Conservation (phyloP, 2,888 invertebrate species). For the Drosophila recens region DNA sequence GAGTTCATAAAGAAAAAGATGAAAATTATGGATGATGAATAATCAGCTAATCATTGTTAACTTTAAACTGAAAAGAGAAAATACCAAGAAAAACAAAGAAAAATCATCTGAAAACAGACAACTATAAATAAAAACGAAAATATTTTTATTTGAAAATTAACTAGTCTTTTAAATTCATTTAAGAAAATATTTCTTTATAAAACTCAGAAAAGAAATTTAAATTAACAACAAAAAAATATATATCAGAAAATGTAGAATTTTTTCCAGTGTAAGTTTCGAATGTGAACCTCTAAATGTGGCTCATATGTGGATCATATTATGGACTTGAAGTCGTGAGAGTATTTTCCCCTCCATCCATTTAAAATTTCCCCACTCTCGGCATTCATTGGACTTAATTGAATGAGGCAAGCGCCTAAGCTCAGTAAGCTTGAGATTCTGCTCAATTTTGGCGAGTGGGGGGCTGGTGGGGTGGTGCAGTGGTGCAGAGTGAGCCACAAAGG, state of each 20-base stretch:
- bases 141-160: slow-evolving; percentile 33
- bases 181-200: no score
- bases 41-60: slow-evolving; percentile 36
- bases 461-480: background rate
- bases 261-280: background rate
- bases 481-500: slow-evolving; percentile 43
- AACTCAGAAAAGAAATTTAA: no score
- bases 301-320: background rate
- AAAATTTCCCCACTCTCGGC: background rate
- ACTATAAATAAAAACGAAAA: slow-evolving; percentile 48
- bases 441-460: slow-evolving; percentile 9
- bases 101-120: slow-evolving; percentile 14
- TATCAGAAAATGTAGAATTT: background rate
- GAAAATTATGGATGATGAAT: background rate
- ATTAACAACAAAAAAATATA: background rate
- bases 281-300: no score
- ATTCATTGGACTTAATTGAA: slow-evolving; percentile 58
- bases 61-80: slow-evolving; percentile 2
- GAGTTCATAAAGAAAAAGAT: background rate
- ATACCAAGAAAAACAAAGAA: slow-evolving; percentile 20
- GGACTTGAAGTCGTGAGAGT: background rate
- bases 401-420: slow-evolving; percentile 38
- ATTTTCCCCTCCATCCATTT: background rate
- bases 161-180: slow-evolving; percentile 1
- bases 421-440: slow-evolving; percentile 27